Evolutionary conservation across 2,797 vertebrate genomes (phyloP), one percentile per base, ranked within the genome.

Genomic region (Tarsius wallacei): DNA sequence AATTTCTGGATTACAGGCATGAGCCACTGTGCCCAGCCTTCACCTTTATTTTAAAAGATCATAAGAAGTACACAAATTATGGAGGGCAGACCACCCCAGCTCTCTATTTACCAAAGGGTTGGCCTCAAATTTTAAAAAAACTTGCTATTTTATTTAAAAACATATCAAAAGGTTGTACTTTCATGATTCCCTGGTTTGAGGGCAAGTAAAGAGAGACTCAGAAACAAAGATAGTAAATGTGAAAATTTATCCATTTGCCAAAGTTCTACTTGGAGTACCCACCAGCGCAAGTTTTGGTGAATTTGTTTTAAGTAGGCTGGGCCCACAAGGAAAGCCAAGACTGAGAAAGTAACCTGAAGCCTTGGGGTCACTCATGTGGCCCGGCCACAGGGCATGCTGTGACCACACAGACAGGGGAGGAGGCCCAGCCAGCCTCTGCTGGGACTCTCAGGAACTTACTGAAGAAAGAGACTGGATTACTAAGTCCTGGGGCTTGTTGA

Each of bases 81-180:
- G 82, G 22, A 24, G 31, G 53, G 11, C n/a, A 51, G 63, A 63
- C 64, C 0, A 7, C 77, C 14, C 82, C 51, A 53, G 17, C 31
- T 94, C 1, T 42, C 73, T 91, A 12, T 64, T 82, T 77, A 71
- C 73, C 12, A 8, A 89, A 80, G 64, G 21, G 16, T 61, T 94
- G 87, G 91, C 88, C 82, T 59, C 2, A 19, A 92, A 91, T 91
- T 90, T 42, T 42, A 4, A 90, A 86, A 78, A 95, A 92, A 57
- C 13, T 22, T 94, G 64, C 77, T 93, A 22, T 85, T 96, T 84
- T 81, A 80, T 64, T 89, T 93, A 19, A 73, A 88, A 88, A 53
- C 0, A 17, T 64, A 82, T 36, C 51, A 16, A 14, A 87, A 84
- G 53, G 26, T 22, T 77, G 16, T 11, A 51, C 49, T 57, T 91